Base-by-base conservation (phyloP, 2,888 invertebrate species). In the Macrophya alboannulata region DNA sequence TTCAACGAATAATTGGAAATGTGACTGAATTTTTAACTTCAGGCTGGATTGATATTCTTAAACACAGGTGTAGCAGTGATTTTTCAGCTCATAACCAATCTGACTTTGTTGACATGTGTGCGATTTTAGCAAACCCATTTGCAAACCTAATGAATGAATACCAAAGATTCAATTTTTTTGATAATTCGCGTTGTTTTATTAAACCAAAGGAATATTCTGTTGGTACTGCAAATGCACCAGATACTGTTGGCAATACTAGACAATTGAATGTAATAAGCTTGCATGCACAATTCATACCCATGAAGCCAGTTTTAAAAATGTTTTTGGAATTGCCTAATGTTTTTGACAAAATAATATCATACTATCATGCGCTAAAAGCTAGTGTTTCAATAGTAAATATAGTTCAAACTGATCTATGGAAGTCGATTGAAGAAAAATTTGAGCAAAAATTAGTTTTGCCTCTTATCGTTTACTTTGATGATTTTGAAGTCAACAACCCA, bases 401-500 rank as follows among this genome's bases (percentile, higher is more conserved):
- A 48, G 77, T 87, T 12, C 85, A 87, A 84, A 76, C 59, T 10
- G 12, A 84, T 72, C 4, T 87, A 1, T 87, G 86, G 84, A 68
- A 84, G 83, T 21, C 45, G 31, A 79, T 87, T 59, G 83, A 87
- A 85, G 12, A 68, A 17, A 87, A 85, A 51, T 81, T 85, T 85
- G 45, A 55, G 2, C 77, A 51, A n/a, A 87, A 71, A 74, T 17
- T 86, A 68, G 86, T 87, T 25, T 68, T 87, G 51, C 86, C 87
- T 12, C 43, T 88, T 6, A 65, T 86, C 25, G 6, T 88, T 4
- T 88, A 84, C 83, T 88, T 86, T 55, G 88, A 88, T 51, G 88
- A 89, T 55, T 85, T 89, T 45, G 88, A 89, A 83, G 87, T 89
- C 10, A 89, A 88, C 55, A 88, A 89, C 62, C 85, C 87, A 17